Evolutionary conservation across 2,113 vertebrate species (phyloP), one percentile per base, ranked within the genome.

Genomic region (Otolemur garnettii): DNA sequence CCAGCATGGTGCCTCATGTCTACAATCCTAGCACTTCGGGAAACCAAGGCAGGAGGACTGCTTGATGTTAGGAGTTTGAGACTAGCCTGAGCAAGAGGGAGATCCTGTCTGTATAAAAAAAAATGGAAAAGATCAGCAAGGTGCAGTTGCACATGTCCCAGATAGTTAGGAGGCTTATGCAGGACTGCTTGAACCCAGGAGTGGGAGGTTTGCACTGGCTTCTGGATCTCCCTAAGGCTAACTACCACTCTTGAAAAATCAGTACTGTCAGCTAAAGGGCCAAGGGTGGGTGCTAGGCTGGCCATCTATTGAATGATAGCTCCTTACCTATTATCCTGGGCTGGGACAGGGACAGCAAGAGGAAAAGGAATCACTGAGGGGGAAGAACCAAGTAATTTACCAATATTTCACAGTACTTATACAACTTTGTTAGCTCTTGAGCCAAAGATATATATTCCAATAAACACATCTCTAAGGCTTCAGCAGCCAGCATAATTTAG

Each of bases 341-440:
- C 18, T 85, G 33, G 4, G 28, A 81, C 12, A 62, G 35, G 35
- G 28, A 75, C 1, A 78, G 24, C 18, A 92, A 90, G 45, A 91
- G 17, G n/a, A 81, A 93, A 62, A 18, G 42, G 64, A 62, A 22
- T 92, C 80, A 87, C 7, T 45, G 62, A 59, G 15, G 62, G 62
- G 62, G 53, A 92, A 90, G 45, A 82, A 42, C 66, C 57, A 79
- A 69, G 33, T 62, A 89, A 94, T 64, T 75, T 94, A 71, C n/a
- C 35, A 69, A 26, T 74, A 93, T 7, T 75, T 91, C 42, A 28
- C 30, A 89, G 57, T 53, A 90, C 57, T 96, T 85, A 62, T 8
- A 83, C 84, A 95, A 84, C 42, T 90, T 92, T 53, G 64, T n/a
- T 78, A 85, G 87, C 30, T 97, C 86, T 69, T 80, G 75, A 82